phyloP scores from a whole-genome alignment of 1,140 invertebrate species.

The Coboldia fuscipes region DNA sequence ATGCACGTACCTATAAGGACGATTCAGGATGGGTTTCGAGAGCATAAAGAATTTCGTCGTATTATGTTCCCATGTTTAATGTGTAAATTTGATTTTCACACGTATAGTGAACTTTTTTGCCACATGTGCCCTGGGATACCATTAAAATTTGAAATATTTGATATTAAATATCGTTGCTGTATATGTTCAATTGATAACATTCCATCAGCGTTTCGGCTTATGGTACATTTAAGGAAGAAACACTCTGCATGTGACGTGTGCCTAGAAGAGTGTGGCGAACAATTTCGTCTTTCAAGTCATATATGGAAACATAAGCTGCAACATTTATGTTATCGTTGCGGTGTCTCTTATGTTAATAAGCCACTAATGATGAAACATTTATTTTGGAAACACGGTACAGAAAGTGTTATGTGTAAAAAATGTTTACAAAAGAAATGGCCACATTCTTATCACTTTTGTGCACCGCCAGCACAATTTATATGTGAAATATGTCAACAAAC shows the following conservation, averaged over 20 bases:
- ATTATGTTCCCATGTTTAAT: constrained; percentile 56
- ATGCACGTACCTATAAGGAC: too few relatives aligned
- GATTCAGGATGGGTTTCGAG: too few relatives aligned
- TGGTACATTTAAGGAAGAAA: constrained; percentile 63
- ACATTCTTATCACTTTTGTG: constrained; percentile 74
- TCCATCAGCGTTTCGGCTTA: constrained; percentile 61
- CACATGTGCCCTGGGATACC: constrained; percentile 57
- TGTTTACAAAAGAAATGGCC: constrained; percentile 77
- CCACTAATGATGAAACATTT: constrained; percentile 68
- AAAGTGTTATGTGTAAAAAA: constrained; percentile 61
- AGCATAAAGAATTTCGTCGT: too few relatives aligned
- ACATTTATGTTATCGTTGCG: constrained; percentile 66
- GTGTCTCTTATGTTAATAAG: constrained; percentile 65
- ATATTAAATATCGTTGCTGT: constrained; percentile 40
- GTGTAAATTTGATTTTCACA: constrained; percentile 68
- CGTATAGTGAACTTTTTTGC: constrained; percentile 63
- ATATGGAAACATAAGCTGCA: constrained; percentile 75
- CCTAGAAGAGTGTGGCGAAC: constrained; percentile 52
- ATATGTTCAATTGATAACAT: constrained; percentile 46
- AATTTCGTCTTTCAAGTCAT: constrained; percentile 50
- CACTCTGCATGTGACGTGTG: constrained; percentile 72
- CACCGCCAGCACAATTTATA: constrained; percentile 47
- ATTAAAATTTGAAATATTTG: constrained; percentile 32
- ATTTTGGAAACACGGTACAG: constrained; percentile 79
- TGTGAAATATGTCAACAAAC: constrained; percentile 59